These are phyloP conservation scores for Bedellia somnulentella DNA, from an alignment of 2,888 invertebrate species.

Conservation along the genomic window DNA sequence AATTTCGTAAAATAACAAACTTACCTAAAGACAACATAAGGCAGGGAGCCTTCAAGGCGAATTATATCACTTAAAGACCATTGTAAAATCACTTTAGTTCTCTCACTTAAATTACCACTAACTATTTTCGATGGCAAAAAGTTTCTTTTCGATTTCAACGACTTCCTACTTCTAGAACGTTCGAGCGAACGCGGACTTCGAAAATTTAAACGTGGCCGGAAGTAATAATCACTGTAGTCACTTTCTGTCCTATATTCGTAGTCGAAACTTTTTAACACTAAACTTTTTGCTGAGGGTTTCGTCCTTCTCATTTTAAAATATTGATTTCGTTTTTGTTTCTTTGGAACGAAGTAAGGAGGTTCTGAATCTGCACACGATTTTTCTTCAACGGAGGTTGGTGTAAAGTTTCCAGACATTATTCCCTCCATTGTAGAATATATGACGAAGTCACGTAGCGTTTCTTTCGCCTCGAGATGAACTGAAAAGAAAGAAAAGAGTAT, in stretches of 20 bases:
- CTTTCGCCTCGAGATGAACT: conserved; percentile 40
- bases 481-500: conserved; percentile 19
- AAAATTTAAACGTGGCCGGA: conserved; percentile 29
- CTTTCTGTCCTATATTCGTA: conserved; percentile 14
- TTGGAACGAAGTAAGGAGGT: conserved; percentile 37
- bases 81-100: conserved; percentile 27
- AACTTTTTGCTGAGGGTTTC: too few species aligned
- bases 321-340: conserved; percentile 13
- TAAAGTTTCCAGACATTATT: conserved; percentile 44
- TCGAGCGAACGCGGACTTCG: conserved; percentile 25
- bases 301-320: neutral
- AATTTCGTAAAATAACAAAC: conserved; percentile 12
- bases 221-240: conserved; percentile 27
- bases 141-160: conserved; percentile 24
- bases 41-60: conserved; percentile 31
- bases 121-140: conserved; percentile 33
- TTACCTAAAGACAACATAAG: conserved; percentile 54
- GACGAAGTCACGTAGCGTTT: conserved; percentile 35
- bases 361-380: conserved; percentile 33
- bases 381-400: conserved; percentile 33
- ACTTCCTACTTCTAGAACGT: conserved; percentile 13
- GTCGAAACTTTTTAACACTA: conserved; percentile 12
- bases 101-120: conserved; percentile 28
- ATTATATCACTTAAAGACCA: conserved; percentile 38
- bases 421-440: conserved; percentile 37